Base-by-base conservation (phyloP, 2,797 vertebrate species). In the Helarctos malayanus region DNA sequence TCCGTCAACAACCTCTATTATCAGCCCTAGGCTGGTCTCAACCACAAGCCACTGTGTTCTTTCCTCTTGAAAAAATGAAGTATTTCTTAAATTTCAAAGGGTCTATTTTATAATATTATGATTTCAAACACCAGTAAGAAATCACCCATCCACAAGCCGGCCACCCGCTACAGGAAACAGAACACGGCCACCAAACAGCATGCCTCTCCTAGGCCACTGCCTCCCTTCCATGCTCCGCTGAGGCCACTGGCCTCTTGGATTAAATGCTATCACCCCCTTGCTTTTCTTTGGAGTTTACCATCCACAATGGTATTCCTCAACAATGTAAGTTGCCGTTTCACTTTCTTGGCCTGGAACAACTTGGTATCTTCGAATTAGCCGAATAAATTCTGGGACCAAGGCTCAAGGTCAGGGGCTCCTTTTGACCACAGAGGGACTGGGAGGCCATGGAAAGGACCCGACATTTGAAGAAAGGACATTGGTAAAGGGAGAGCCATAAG, bases 31-130 rank as follows among this genome's bases (percentile, higher is more conserved):
- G 54, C 32, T 86, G 73, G 89, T 35, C 79, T 89, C 21, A 32
- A 71, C 18, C 57, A 85, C 52, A 82, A 71, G 79, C 63, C 68
- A 87, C 38, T 41, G 32, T 18, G 21, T 14, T 85, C 61, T 63
- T 82, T 88, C 45, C n/a, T 93, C 41, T 94, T 82, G 54, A 87
- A 94, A 52, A 82, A 21, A 57, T 4, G 52, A 94, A 75, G 16
- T 27, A 5, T 59, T 29, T 78, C 76, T 90, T 85, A 85, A 52
- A 69, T 78, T 80, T 49, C 32, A 18, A 93, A 76, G 29, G 80
- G 38, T n/a, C 10, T 41, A 35, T 14, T 47, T 80, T 73, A 80
- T 56, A 76, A 49, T 11, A 68, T 2, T 89, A 21, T 4, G 54
- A 94, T 91, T 81, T 89, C 56, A 32, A 35, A 14, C 4, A 52